Conservation (phyloP, 2,888 invertebrate genomes). For the Bhutanitis thaidina region DNA sequence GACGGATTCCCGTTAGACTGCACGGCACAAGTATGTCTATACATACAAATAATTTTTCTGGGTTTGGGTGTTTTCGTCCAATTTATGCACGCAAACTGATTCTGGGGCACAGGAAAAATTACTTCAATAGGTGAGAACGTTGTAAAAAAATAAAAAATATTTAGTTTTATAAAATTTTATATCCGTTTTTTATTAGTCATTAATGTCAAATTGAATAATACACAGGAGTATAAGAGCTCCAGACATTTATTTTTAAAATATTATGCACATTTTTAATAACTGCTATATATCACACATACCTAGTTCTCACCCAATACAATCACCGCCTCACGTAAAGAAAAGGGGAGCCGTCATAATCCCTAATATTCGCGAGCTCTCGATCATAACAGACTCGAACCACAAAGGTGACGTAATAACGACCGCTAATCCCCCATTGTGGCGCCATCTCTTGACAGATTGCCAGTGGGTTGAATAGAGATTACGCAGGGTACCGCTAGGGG, state of each 20-base stretch:
- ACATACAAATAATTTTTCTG: too few species aligned
- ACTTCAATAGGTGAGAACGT: too few species aligned
- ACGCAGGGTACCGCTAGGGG: conserved; percentile 46
- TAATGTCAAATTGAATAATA: too few species aligned
- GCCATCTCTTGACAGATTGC: conserved; percentile 77
- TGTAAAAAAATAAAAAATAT: too few species aligned
- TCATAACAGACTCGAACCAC: conserved; percentile 61
- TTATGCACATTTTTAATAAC: not conserved
- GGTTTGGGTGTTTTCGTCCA: too few species aligned
- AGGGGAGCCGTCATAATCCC: conserved; percentile 72
- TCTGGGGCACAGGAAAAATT: too few species aligned
- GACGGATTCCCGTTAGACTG: too few species aligned
- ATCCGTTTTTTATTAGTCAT: too few species aligned
- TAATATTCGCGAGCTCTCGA: conserved; percentile 71
- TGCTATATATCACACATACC: conserved; percentile 4
- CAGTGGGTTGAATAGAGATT: conserved; percentile 66
- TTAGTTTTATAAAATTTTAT: too few species aligned
- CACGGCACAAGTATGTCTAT: too few species aligned
- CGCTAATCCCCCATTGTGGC: conserved; percentile 75
- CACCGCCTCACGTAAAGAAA: conserved; percentile 36
- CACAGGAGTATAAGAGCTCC: too few species aligned
- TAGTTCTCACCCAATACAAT: conserved; percentile 11
- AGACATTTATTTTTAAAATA: not conserved
- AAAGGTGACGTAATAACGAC: conserved; percentile 75
- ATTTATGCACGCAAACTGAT: too few species aligned